Base-by-base conservation (phyloP, 1,140 invertebrate genomes). In the Conus ventricosus region DNA sequence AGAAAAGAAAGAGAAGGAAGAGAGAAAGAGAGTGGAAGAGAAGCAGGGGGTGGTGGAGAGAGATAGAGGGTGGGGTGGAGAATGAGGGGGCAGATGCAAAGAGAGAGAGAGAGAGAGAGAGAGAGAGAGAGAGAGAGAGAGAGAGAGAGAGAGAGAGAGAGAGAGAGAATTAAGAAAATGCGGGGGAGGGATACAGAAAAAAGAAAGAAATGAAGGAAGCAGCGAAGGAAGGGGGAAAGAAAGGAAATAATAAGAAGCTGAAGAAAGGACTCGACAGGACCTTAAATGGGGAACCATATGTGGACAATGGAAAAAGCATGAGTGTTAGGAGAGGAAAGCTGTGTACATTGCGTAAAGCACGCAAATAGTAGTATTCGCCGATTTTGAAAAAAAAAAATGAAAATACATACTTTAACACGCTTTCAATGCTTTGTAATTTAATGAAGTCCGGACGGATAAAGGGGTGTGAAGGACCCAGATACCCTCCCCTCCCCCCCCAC, bases 41-140 rank as follows among this genome's bases (percentile, higher is more conserved):
- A 3, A 11, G 20, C 13, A n/a, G 67, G 20, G 23, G 4, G 20
- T 71, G 7, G 23, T 0, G 23, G 6, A 23, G 67, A 71, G 67
- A 7, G 23, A 71, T 13, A n/a, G 20, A 20, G 67, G 67, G 67
- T 20, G 54, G 51, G 7, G 39, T 39, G 51, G 54, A 5, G 54
- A 13, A 81, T 51, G 54, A 51, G 54, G 39, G 54, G 80, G 54
- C 51, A 81, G 39, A 81, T 51, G 54, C 51, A 81, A 51, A 81
- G 39, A 81, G 80, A 81, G 80, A 81, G 39, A 81, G 51, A 81
- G 80, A 81, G 39, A 81, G 80, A 81, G 80, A 81, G 80, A 81
- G 39, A 81, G 80, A 81, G 80, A 39, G 39, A 39, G 39, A 39
- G 39, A 39, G 39, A 39, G 39, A 39, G 39, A 39, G 39, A 39